Percentiles rank a stretch among this genome's conserved stretches.
phyloP scores from a whole-genome alignment of 2,888 invertebrate genomes.

The Drosophila pseudotakahashii region DNA sequence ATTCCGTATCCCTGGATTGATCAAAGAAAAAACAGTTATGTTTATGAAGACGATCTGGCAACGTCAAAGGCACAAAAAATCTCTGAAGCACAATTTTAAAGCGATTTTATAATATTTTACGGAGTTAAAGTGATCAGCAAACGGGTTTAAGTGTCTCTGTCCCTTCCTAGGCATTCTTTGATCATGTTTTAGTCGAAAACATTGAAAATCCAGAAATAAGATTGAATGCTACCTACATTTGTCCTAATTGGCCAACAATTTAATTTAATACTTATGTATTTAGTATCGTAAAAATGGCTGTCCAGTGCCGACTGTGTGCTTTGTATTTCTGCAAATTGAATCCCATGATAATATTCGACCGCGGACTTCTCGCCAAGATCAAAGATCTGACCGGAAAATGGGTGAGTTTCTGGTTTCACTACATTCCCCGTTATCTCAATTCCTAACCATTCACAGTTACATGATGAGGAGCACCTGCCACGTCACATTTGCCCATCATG shows the following conservation, averaged over 20 bases:
- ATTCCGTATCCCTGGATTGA: neutral
- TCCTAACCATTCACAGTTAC: constrained; percentile 17
- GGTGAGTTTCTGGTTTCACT: constrained; percentile 24
- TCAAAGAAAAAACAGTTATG: neutral
- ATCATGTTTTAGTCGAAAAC: neutral
- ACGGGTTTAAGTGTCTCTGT: neutral
- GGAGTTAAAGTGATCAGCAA: neutral
- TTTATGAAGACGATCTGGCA: constrained; percentile 1
- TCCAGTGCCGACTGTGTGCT: constrained; percentile 50
- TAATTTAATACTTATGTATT: neutral
- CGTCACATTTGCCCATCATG: constrained; percentile 24
- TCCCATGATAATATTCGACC: constrained; percentile 44
- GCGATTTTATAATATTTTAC: neutral
- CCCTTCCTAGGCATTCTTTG: neutral
- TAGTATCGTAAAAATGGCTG: neutral
- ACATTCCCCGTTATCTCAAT: too few species aligned
- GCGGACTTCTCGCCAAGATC: constrained; percentile 34
- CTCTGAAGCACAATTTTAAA: neutral
- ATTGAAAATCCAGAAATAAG: neutral
- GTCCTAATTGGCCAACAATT: neutral
- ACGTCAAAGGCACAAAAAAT: neutral
- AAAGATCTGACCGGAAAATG: constrained; percentile 44
- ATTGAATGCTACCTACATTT: too few species aligned
- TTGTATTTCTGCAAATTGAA: constrained; percentile 30
- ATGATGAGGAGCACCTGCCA: constrained; percentile 1